Base-by-base conservation (phyloP, 2,797 vertebrate genomes). In the Cephalopachus bancanus region DNA sequence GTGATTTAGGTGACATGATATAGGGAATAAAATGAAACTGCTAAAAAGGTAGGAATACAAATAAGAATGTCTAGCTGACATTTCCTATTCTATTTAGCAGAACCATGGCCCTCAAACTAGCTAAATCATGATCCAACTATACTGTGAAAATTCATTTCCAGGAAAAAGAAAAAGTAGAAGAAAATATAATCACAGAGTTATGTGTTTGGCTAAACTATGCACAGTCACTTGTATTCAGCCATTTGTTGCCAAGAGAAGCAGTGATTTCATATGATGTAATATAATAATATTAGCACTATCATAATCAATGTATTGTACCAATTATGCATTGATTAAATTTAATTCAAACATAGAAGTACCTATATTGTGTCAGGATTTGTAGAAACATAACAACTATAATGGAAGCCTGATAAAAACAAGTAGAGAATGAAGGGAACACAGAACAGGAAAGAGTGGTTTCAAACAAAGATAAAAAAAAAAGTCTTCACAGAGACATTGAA, bases 21-120 rank as follows among this genome's bases (percentile, higher is more conserved):
- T 12, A 85, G n/a, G 24, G n/a, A 95, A 72, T 67, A 75, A 65
- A 93, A 57, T 67, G 19, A 79, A 49, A 74, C 28, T 92, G 53
- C 26, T 94, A 74, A 94, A 85, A 81, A 72, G 37, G 11, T 64
- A 62, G 10, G n/a, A 93, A 80, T 76, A 59, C 65, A 89, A 93
- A 89, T 95, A 85, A 76, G 7, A 91, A 88, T 22, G 17, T 59
- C 22, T 83, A 90, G 57, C 5, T 83, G 37, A 83, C 28, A 71
- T 76, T 81, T n/a, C 65, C 26, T 86, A 6, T 65, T 86, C 30
- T 87, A 95, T 62, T 37, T 67, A 74, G 74, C 24, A 91, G 59
- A 78, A 94, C 57, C 26, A 26, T 28, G 33, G 3, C 15, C 83
- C 60, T 83, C 19, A 81, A 74, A 37, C 49, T 51, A 85, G 69